A percentile compares a stretch with the other conserved stretches of the same genome.
phyloP scores from a whole-genome alignment of 2,797 vertebrate genomes.

The Psittacula echo region DNA sequence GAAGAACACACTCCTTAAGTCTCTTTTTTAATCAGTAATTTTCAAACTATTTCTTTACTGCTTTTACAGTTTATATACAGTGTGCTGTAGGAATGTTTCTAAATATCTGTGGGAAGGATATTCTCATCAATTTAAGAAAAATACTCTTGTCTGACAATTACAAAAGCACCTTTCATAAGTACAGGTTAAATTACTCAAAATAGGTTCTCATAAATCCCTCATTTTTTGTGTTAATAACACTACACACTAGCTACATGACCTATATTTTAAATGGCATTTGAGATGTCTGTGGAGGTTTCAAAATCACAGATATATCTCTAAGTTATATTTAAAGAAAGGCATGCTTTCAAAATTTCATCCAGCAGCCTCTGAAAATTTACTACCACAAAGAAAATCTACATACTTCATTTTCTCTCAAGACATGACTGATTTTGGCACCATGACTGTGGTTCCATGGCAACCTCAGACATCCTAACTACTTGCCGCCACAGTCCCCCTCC shows the following conservation, averaged over 20 bases:
- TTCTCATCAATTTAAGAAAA: background rate
- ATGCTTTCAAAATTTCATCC: background rate
- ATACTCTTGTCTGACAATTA: background rate
- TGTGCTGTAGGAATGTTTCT: background rate
- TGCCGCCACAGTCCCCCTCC: background rate
- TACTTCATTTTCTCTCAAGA: background rate
- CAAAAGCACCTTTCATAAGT: background rate
- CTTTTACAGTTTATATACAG: background rate
- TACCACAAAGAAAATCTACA: background rate
- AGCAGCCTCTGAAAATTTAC: background rate
- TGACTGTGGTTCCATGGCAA: conserved; percentile 29
- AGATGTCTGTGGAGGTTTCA: background rate
- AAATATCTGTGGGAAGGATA: background rate
- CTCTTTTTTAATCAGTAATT: background rate
- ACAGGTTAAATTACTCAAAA: background rate
- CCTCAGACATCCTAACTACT: background rate
- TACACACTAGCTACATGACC: background rate
- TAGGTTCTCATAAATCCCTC: background rate
- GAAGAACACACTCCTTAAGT: background rate
- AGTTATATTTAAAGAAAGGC: background rate
- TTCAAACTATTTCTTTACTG: background rate
- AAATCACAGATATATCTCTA: background rate
- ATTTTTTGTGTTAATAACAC: background rate
- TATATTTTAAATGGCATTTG: background rate
- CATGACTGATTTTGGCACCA: background rate